Evolutionary conservation across 2,113 vertebrate species (phyloP).

Genomic region (Bufo bufo): DNA sequence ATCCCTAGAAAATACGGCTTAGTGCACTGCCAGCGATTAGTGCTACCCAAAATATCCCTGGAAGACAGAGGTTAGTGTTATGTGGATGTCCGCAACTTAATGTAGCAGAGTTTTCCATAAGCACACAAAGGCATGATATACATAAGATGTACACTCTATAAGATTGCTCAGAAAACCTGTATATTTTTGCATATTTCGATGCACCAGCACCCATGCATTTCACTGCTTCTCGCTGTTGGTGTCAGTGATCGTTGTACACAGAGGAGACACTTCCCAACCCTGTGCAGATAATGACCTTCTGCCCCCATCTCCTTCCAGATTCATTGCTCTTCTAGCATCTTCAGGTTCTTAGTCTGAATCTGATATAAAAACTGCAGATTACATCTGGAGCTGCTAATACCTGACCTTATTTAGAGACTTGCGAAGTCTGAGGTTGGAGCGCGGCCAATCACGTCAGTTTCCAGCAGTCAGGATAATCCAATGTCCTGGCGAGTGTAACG

Average conservation of each 20-base stretch:
- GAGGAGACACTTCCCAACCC: not conserved
- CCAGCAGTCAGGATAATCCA: constrained; percentile 50
- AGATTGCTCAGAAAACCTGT: too few relatives aligned
- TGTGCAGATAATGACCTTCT: constrained; percentile 9
- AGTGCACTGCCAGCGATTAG: too few relatives aligned
- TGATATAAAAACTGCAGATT: constrained; percentile 38
- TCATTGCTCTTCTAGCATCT: not conserved
- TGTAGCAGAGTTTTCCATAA: too few relatives aligned
- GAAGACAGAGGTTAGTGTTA: too few relatives aligned
- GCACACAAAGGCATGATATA: too few relatives aligned
- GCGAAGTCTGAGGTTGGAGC: constrained; percentile 37
- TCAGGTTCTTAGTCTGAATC: constrained; percentile 9
- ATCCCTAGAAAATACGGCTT: too few relatives aligned
- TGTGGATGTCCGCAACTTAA: too few relatives aligned
- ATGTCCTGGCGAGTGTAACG: constrained; percentile 16
- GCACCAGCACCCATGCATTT: not conserved
- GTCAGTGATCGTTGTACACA: not conserved
- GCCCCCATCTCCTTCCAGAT: not conserved
- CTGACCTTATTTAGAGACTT: constrained; percentile 54
- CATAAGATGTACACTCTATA: too few relatives aligned
- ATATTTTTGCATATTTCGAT: too few relatives aligned
- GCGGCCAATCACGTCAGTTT: constrained; percentile 36
- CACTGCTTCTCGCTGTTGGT: not conserved
- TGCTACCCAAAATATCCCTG: too few relatives aligned
- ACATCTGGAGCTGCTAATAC: constrained; percentile 39